Evolutionary conservation across 2,113 vertebrate genomes (phyloP).

Genomic region (Cisticola juncidis): DNA sequence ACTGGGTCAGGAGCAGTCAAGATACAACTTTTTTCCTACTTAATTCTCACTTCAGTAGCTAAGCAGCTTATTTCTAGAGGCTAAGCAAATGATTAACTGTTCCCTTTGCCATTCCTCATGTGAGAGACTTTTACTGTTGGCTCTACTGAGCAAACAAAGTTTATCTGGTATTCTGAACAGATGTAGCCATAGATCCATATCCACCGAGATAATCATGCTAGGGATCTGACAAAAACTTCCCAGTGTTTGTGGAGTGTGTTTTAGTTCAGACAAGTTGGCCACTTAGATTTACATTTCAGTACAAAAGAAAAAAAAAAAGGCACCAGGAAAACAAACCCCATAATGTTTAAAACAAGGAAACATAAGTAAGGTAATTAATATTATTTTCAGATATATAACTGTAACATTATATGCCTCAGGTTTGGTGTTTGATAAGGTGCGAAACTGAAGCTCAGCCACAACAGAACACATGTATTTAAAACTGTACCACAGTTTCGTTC

Average conservation of each 20-base stretch:
- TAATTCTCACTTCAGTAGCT: neutral
- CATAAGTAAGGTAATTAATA: neutral
- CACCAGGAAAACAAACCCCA: neutral
- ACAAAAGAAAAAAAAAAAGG: too few relatives aligned
- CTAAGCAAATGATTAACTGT: neutral
- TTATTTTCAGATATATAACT: neutral
- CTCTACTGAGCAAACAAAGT: neutral
- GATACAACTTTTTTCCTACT: neutral
- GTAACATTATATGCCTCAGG: neutral
- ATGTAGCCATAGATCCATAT: neutral
- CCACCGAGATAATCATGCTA: accelerated
- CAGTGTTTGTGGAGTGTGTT: neutral
- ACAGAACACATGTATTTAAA: accelerated
- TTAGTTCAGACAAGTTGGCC: neutral
- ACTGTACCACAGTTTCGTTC: neutral
- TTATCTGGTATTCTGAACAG: neutral
- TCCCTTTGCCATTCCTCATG: neutral
- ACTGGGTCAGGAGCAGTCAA: neutral
- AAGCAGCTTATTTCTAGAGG: neutral
- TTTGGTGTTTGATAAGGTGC: neutral
- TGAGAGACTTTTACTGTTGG: neutral
- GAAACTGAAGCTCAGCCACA: neutral
- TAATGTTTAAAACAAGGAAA: neutral
- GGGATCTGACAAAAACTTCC: neutral
- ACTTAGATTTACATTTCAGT: neutral